Evolutionary conservation across 2,888 invertebrate species (phyloP).

Genomic region (Morpho achilles): DNA sequence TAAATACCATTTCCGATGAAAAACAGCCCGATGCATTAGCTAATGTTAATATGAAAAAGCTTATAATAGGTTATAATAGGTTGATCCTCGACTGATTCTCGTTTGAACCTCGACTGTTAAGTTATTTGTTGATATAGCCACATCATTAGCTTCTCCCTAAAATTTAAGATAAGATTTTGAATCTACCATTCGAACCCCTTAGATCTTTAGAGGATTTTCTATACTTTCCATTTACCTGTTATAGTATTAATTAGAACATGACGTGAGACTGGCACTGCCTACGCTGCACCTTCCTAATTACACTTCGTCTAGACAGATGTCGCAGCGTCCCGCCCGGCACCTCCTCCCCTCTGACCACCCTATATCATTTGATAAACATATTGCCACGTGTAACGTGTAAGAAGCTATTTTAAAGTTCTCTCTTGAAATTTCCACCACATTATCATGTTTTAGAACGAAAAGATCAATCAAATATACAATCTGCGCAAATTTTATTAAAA

Average conservation of each 20-base stretch:
- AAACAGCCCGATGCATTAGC: too few relatives aligned
- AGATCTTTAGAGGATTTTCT: background rate
- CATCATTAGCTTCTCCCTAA: too few relatives aligned
- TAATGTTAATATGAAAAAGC: too few relatives aligned
- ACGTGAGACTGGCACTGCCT: constrained; percentile 54
- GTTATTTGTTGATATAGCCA: too few relatives aligned
- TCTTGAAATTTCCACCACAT: too few relatives aligned
- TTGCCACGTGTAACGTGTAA: constrained; percentile 24
- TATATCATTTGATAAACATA: constrained; percentile 36
- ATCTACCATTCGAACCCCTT: background rate
- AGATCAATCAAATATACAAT: too few relatives aligned
- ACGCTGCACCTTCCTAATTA: constrained; percentile 72
- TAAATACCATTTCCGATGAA: background rate
- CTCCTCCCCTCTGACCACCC: constrained; percentile 39
- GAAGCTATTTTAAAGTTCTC: constrained; percentile 7
- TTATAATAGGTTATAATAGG: too few relatives aligned
- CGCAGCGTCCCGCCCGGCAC: constrained; percentile 54
- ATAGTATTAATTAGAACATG: constrained; percentile 51
- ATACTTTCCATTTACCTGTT: constrained; percentile 37
- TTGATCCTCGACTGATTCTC: too few relatives aligned
- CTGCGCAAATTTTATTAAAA: too few relatives aligned
- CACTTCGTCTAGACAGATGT: constrained; percentile 67
- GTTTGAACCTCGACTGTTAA: too few relatives aligned
- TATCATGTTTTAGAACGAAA: too few relatives aligned
- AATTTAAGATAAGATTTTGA: too few relatives aligned